Conservation (phyloP, 2,113 vertebrate genomes). For the Ophthalmolycus amberensis region DNA sequence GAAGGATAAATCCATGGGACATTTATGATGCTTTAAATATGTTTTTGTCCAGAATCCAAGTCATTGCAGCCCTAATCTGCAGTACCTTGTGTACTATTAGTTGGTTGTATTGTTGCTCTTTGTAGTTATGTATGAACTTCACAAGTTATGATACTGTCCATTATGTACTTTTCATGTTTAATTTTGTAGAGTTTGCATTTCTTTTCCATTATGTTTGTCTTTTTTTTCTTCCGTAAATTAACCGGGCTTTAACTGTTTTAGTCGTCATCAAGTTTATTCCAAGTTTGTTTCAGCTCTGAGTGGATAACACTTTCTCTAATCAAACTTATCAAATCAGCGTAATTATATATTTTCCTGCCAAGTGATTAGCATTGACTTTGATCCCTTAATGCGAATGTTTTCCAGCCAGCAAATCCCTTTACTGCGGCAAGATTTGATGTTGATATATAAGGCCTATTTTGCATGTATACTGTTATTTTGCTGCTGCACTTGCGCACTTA, state of each 20-base stretch:
- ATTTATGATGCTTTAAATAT: not conserved
- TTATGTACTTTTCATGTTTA: not conserved
- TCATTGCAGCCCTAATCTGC: not conserved
- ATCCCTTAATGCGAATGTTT: constrained; percentile 20
- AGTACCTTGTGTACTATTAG: not conserved
- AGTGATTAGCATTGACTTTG: constrained; percentile 25
- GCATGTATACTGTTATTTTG: constrained; percentile 6
- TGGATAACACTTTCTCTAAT: constrained; percentile 12
- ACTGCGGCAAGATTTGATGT: not conserved
- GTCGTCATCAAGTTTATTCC: not conserved
- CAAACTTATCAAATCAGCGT: not conserved
- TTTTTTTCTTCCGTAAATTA: not conserved
- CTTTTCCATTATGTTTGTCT: not conserved
- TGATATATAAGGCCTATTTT: not conserved
- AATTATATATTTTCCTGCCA: constrained; percentile 8
- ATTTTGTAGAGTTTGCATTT: not conserved
- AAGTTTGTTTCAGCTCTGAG: constrained; percentile 5
- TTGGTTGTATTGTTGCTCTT: not conserved
- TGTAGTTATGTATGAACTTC: not conserved
- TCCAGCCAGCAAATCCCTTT: not conserved
- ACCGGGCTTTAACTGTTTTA: not conserved
- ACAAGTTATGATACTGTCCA: not conserved
- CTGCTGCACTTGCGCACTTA: constrained; percentile 1
- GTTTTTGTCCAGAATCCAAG: not conserved
- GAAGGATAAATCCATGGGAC: not conserved